Conservation (phyloP, 2,113 vertebrate species). For the Saguinus midas region DNA sequence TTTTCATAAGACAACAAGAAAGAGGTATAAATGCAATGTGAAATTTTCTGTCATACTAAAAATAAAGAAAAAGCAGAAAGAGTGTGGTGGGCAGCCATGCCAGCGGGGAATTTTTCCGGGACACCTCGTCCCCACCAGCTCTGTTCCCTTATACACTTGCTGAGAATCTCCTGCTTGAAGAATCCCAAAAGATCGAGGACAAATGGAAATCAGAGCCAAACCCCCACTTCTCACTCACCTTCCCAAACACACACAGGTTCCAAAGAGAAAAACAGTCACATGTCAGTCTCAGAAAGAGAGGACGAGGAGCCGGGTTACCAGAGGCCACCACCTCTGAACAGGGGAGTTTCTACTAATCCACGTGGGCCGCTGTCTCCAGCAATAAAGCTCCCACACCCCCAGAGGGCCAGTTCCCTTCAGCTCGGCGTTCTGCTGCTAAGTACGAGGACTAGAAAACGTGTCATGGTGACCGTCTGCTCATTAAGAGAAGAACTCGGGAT, state of each 20-base stretch:
- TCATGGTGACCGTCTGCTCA: too few relatives aligned
- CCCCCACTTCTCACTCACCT: neutral
- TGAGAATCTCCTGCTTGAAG: rapidly evolving
- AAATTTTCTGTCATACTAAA: neutral
- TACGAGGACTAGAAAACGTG: neutral
- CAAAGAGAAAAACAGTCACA: rapidly evolving
- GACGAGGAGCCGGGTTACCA: rapidly evolving
- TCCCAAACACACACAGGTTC: neutral
- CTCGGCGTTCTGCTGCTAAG: rapidly evolving
- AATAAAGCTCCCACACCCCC: neutral
- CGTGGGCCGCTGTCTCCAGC: rapidly evolving
- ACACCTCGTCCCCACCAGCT: too few relatives aligned
- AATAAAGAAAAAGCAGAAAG: neutral
- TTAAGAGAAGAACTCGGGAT: neutral
- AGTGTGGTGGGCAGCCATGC: neutral
- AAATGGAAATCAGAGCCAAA: neutral
- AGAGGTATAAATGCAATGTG: rapidly evolving
- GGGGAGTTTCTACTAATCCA: neutral
- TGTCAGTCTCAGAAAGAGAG: neutral
- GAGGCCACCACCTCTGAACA: rapidly evolving
- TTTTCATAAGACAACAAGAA: neutral
- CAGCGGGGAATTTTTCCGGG: rapidly evolving
- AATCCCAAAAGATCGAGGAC: rapidly evolving
- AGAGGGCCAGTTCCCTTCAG: neutral
- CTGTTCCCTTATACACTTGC: rapidly evolving